Evolutionary conservation across 2,888 invertebrate genomes (phyloP).

Genomic region (Phortica okadai): DNA sequence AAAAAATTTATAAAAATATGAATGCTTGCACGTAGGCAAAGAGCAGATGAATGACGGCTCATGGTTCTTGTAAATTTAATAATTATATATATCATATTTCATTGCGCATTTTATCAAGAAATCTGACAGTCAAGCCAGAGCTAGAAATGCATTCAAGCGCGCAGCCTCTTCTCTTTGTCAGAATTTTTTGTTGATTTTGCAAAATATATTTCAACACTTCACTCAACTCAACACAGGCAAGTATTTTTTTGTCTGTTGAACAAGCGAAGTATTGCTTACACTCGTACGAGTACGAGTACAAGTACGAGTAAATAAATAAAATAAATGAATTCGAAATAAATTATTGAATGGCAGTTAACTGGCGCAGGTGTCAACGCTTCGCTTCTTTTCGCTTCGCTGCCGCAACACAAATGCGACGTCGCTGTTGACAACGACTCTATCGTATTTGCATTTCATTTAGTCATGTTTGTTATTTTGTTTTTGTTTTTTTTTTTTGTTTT

Average conservation of each 20-base stretch:
- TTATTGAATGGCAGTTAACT: conserved; percentile 68
- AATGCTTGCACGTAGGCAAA: too few relatives aligned
- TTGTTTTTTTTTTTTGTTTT: neutral
- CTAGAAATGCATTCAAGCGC: conserved; percentile 56
- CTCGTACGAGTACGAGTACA: conserved; percentile 23
- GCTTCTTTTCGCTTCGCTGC: conserved; percentile 33
- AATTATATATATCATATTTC: too few relatives aligned
- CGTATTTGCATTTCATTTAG: conserved; percentile 65
- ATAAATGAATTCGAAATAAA: conserved; percentile 56
- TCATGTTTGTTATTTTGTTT: conserved; percentile 25
- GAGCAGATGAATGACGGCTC: too few relatives aligned
- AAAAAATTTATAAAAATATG: too few relatives aligned
- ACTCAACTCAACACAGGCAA: too few relatives aligned
- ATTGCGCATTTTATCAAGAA: conserved; percentile 43
- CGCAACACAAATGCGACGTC: neutral
- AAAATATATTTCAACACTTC: too few relatives aligned
- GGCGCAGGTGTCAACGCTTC: conserved; percentile 63
- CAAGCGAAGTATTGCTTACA: too few relatives aligned
- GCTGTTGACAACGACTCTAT: conserved; percentile 47
- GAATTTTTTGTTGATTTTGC: too few relatives aligned
- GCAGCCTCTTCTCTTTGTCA: conserved; percentile 39
- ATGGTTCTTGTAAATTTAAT: too few relatives aligned
- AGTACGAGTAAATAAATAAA: neutral
- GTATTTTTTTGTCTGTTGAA: too few relatives aligned
- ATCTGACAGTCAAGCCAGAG: conserved; percentile 28